Evolutionary conservation across 2,888 invertebrate species (phyloP).

Genomic region (Eustalomyia histrio): DNA sequence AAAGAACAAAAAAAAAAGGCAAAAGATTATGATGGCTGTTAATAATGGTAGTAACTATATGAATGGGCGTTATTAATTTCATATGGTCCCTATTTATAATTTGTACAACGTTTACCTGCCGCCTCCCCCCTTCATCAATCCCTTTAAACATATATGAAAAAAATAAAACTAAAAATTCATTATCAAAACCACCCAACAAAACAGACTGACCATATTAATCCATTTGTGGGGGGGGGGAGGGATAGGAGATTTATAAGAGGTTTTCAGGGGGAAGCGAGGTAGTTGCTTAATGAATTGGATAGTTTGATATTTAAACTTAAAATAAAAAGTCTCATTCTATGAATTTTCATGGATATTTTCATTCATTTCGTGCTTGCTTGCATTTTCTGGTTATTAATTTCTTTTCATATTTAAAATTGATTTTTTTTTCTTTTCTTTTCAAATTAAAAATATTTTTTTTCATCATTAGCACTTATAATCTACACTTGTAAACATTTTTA

Average conservation of each 20-base stretch:
- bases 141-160: background rate
- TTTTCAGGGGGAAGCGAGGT: background rate
- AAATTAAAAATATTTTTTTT: constrained; percentile 1
- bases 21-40: constrained; percentile 2
- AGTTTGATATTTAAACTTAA: constrained; percentile 7
- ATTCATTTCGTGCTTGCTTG: constrained; percentile 42
- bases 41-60: background rate
- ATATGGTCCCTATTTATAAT: background rate
- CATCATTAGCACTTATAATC: background rate
- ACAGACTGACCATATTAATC: background rate
- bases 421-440: constrained; percentile 28
- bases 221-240: background rate
- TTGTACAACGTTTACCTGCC: no score
- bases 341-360: constrained; percentile 24
- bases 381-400: constrained; percentile 30
- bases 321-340: constrained; percentile 13
- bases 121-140: no score
- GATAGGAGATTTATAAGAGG: background rate
- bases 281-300: background rate
- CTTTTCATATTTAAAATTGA: constrained; percentile 15
- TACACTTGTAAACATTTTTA: background rate
- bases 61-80: constrained; percentile 12
- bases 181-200: background rate
- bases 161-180: background rate
- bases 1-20: constrained; percentile 5